Evolutionary conservation across 37 sponge, comb jelly and placozoan genomes (phyloP), one percentile per base, ranked within the genome.

Genomic region (Spongilla lacustris): DNA sequence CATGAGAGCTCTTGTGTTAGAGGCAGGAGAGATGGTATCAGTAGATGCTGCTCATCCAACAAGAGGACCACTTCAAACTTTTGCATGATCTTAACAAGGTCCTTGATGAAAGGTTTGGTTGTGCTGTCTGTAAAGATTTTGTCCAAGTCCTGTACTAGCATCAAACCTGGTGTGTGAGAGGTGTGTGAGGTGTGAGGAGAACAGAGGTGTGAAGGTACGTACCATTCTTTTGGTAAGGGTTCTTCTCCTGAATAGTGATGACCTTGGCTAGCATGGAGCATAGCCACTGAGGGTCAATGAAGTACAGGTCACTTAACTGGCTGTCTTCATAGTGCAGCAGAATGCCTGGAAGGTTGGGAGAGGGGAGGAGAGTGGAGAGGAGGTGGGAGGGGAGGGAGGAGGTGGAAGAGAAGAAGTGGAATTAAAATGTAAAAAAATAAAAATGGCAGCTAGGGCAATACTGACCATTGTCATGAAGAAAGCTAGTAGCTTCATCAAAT

Each of bases 251-350:
- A 30, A 94, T 77, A 23, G 92, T 84, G 67, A 95, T 75, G 68
- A 95, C 90, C 27, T 83, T 86, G 28, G 95, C 86, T 5, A 91
- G 77, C 81, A 89, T 83, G 30, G 82, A 71, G 50, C 95, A 88
- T 9, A 95, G 88, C 95, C 95, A 95, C 82, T 95, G 95, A 50
- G 95, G 95, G 78, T 95, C 87, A 25, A 95, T 66, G 68, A 95
- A 95, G 90, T 89, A 95, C 77, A 95, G 89, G 32, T 87, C 87
- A 67, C 75, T 74, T 34, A 90, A 76, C 22, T 83, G 88, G 8
- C 46, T 46, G 77, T 94, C 95, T 0, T 85, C 81, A 77, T 83
- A 95, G 76, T 95, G 92, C 13, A 95, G 90, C 33, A 95, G 84
- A 34, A 95, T 89, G 29, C 95, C 88, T 87, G 49, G 22, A 87